phyloP scores from a whole-genome alignment of 1,140 invertebrate species.

The Anastatus disparis region DNA sequence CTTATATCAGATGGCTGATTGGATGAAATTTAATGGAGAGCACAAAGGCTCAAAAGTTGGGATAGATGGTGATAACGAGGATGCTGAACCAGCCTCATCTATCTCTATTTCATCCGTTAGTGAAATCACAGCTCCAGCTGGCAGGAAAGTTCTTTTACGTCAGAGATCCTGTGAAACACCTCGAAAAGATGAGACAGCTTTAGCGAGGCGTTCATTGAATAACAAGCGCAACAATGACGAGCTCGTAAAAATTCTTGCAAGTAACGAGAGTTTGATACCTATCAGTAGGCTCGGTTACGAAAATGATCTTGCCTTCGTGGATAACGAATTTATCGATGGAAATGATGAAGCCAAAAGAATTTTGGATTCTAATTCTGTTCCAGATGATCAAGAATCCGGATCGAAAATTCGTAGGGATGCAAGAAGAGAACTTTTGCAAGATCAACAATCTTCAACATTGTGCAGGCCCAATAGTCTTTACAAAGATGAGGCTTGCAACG shows the following conservation, averaged over 20 bases:
- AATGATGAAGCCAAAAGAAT: constrained; percentile 24
- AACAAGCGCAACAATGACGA: not conserved
- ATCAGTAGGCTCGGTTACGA: constrained; percentile 34
- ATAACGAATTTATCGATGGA: not conserved
- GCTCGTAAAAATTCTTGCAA: constrained; percentile 26
- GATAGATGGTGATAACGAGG: constrained; percentile 1
- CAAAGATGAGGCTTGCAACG: constrained; percentile 36
- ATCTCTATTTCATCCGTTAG: too few relatives aligned
- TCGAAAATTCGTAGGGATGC: constrained; percentile 52
- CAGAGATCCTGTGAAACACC: not conserved
- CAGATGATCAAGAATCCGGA: constrained; percentile 42
- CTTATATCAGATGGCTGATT: constrained; percentile 53
- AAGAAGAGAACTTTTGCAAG: constrained; percentile 46
- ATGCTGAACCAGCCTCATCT: too few relatives aligned
- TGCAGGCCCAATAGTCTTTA: constrained; percentile 52
- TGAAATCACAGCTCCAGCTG: too few relatives aligned
- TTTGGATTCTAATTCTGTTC: constrained; percentile 10
- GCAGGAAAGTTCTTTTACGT: too few relatives aligned
- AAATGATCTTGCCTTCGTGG: constrained; percentile 33
- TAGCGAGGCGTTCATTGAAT: not conserved
- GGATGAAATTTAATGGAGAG: constrained; percentile 57
- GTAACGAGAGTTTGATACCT: constrained; percentile 43
- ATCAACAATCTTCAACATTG: constrained; percentile 41
- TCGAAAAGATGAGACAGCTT: not conserved
- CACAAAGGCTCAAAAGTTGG: constrained; percentile 33